These are phyloP conservation scores for Macaca mulatta DNA, from an alignment of 2,113 vertebrate genomes.

Conservation along the genomic window DNA sequence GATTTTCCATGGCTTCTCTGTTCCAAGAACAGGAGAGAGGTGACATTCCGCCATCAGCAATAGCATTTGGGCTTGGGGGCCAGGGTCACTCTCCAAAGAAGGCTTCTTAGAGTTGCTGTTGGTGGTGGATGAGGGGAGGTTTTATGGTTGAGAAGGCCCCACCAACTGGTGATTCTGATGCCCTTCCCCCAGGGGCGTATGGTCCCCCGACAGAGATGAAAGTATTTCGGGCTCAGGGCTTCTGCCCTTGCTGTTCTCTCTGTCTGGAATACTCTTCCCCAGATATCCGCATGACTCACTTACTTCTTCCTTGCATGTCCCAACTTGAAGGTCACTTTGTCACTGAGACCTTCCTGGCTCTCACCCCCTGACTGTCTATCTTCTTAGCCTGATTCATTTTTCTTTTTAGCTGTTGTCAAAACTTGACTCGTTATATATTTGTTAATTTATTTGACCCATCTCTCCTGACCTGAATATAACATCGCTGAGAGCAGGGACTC, in stretches of 20 bases:
- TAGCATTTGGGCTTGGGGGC: too few relatives aligned
- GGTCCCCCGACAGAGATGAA: neutral
- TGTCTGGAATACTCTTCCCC: neutral
- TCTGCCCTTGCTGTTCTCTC: neutral
- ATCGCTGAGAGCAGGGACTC: neutral
- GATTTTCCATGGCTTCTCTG: neutral
- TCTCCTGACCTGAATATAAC: neutral
- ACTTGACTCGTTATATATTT: neutral
- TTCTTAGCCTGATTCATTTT: neutral
- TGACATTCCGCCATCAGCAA: fast-evolving
- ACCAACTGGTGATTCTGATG: neutral
- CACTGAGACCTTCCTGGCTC: neutral
- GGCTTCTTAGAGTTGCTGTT: neutral
- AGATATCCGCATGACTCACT: fast-evolving
- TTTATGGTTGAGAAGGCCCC: too few relatives aligned
- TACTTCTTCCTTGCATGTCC: neutral
- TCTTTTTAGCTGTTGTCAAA: neutral
- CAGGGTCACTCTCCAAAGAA: neutral
- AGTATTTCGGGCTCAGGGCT: neutral
- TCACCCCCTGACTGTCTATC: too few relatives aligned
- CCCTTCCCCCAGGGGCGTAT: fast-evolving
- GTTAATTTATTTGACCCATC: neutral
- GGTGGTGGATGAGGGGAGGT: neutral
- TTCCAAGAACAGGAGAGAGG: too few relatives aligned
- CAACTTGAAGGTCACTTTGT: neutral